Conservation (phyloP, 2,797 vertebrate species). For the Diceros bicornis region DNA sequence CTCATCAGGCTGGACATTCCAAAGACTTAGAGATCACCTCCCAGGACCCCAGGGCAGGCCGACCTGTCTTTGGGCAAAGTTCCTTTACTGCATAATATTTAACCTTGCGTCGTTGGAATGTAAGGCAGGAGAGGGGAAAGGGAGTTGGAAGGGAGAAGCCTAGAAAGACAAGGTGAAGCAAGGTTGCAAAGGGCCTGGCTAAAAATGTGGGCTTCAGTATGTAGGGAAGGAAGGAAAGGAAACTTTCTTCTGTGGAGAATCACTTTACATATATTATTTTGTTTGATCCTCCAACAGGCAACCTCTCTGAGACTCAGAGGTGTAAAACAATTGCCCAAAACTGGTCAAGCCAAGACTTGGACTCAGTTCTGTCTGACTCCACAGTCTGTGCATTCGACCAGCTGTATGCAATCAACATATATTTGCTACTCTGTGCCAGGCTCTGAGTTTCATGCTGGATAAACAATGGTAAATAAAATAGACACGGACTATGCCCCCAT, state of each 20-base stretch:
- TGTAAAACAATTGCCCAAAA: neutral
- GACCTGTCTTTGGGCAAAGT: neutral
- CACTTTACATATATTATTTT: neutral
- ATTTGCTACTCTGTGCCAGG: neutral
- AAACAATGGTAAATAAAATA: neutral
- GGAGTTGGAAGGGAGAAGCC: neutral
- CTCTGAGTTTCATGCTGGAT: neutral
- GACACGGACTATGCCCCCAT: neutral
- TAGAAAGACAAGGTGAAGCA: neutral
- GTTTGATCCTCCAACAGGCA: neutral
- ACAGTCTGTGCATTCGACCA: neutral
- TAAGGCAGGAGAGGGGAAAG: neutral
- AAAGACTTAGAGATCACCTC: neutral
- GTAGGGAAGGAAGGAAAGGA: neutral
- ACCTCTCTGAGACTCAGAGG: neutral
- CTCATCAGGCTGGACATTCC: too few relatives aligned
- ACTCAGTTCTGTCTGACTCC: neutral
- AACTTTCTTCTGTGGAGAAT: neutral
- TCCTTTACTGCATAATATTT: neutral
- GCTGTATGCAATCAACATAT: neutral
- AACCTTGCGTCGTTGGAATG: neutral
- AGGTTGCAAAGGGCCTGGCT: neutral
- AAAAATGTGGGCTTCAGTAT: neutral
- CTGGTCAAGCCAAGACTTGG: neutral
- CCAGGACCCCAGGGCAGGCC: neutral